Evolutionary conservation across 2,797 vertebrate species (phyloP).

Genomic region (Cheirogaleus major): DNA sequence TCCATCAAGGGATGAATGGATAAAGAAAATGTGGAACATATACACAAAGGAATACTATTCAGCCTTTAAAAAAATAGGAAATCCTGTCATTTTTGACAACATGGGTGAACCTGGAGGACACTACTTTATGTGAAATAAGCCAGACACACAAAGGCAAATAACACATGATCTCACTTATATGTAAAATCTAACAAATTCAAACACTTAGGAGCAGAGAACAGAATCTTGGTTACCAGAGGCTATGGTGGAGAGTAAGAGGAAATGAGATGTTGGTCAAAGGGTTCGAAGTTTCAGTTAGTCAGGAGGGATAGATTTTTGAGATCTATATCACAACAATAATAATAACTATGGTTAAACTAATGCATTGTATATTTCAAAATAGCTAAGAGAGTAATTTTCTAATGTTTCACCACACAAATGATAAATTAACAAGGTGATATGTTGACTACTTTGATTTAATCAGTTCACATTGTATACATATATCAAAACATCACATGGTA

Average conservation of each 20-base stretch:
- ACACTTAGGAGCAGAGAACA: neutral
- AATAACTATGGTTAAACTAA: neutral
- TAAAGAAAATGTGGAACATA: neutral
- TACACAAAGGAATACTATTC: neutral
- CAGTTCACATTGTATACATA: neutral
- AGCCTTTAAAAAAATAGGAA: neutral
- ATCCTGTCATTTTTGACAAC: neutral
- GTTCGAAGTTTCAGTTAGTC: neutral
- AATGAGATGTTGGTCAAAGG: neutral
- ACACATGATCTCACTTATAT: neutral
- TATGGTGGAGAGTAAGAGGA: neutral
- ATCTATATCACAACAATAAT: neutral
- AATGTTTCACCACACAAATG: neutral
- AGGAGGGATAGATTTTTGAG: neutral
- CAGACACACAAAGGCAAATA: neutral
- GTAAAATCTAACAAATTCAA: neutral
- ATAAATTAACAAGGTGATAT: neutral
- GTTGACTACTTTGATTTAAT: neutral
- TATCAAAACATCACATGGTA: neutral
- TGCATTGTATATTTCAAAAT: neutral
- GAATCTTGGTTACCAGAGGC: neutral
- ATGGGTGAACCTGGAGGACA: neutral
- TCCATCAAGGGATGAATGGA: neutral
- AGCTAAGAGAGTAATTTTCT: neutral
- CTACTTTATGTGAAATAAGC: neutral